Conservation (phyloP, 1,140 invertebrate species). For the Zaprionus camerounensis region DNA sequence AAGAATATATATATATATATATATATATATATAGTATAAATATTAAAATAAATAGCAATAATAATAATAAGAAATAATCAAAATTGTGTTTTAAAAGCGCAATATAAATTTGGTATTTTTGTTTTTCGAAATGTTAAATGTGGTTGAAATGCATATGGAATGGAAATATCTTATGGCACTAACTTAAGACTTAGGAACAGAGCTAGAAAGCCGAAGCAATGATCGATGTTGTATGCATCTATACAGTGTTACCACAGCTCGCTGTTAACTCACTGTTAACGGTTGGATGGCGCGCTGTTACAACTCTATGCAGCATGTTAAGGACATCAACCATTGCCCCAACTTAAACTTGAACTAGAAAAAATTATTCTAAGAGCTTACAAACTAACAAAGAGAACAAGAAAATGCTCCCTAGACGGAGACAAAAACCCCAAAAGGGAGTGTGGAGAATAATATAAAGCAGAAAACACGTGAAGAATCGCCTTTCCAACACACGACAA, state of each 20-base stretch:
- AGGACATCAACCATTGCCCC: not conserved
- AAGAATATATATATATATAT: slow-evolving; percentile 8
- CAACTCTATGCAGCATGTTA: not conserved
- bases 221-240: not conserved
- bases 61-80: slow-evolving; percentile 25
- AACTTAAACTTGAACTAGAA: not conserved
- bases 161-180: slow-evolving; percentile 28
- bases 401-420: not conserved
- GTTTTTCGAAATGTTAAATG: slow-evolving; percentile 29
- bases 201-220: not conserved
- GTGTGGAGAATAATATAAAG: slow-evolving; percentile 8
- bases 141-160: slow-evolving; percentile 29
- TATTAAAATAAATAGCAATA: slow-evolving; percentile 34
- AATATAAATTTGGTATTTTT: slow-evolving; percentile 45
- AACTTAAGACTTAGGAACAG: slow-evolving; percentile 31
- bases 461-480: slow-evolving; percentile 12
- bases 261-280: not conserved
- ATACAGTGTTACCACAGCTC: not conserved
- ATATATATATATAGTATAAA: slow-evolving; percentile 1
- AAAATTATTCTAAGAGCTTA: slow-evolving; percentile 12
- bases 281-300: not conserved
- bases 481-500: not conserved
- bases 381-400: slow-evolving; percentile 11
- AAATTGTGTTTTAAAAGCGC: slow-evolving; percentile 68
- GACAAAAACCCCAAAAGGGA: not conserved